Evolutionary conservation across 2,113 vertebrate species (phyloP).

Genomic region (Sisor rabdophorus): DNA sequence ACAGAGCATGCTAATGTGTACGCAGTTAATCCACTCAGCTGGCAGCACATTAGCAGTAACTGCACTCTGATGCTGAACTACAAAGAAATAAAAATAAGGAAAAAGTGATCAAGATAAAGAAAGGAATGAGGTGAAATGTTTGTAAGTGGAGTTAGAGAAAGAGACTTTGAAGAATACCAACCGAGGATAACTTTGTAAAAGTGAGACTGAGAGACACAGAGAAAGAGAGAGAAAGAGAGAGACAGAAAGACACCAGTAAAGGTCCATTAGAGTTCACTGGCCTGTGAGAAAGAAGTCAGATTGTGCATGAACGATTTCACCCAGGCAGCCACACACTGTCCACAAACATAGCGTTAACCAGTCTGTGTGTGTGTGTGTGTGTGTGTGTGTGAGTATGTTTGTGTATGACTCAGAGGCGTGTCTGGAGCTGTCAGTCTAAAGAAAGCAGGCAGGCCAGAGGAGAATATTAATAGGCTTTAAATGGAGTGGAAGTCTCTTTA

Average conservation of each 20-base stretch:
- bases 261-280: constrained; percentile 70
- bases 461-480: constrained; percentile 83
- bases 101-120: constrained; percentile 26
- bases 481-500: constrained; percentile 80
- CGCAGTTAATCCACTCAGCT: constrained; percentile 56
- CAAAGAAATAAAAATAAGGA: constrained; percentile 51
- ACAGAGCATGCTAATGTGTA: constrained; percentile 70
- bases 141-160: not conserved
- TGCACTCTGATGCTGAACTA: not conserved
- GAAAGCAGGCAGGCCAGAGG: constrained; percentile 65
- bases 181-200: constrained; percentile 43
- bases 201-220: not conserved
- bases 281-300: constrained; percentile 73
- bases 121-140: not conserved
- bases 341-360: constrained; percentile 75
- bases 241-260: constrained; percentile 55
- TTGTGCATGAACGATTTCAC: constrained; percentile 72
- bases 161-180: constrained; percentile 49
- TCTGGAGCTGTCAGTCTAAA: constrained; percentile 76
- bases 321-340: constrained; percentile 62
- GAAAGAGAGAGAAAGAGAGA: constrained; percentile 38
- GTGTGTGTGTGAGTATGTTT: constrained; percentile 63
- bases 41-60: not conserved
- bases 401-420: constrained; percentile 60
- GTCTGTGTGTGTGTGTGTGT: constrained; percentile 74